Evolutionary conservation across 2,113 vertebrate genomes (phyloP).

Genomic region (Ictidomys tridecemlineatus): DNA sequence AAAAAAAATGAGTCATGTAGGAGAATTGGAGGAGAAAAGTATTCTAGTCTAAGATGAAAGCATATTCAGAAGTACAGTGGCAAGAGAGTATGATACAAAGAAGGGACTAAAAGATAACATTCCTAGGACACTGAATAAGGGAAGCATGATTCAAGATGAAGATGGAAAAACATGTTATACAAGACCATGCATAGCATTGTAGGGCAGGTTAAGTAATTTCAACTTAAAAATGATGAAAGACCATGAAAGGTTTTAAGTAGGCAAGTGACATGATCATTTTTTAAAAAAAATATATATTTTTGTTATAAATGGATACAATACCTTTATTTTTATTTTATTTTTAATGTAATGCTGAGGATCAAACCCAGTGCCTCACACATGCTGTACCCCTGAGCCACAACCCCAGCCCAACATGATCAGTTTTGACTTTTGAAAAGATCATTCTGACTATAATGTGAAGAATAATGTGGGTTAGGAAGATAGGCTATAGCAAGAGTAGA

Average conservation of each 20-base stretch:
- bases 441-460: background rate
- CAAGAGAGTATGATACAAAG: background rate
- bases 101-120: background rate
- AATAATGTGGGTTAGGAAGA: background rate
- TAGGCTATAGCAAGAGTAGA: background rate
- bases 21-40: background rate
- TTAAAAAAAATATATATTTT: too few relatives aligned
- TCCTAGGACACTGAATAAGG: background rate
- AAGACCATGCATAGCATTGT: background rate
- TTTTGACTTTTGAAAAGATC: slow-evolving; percentile 29
- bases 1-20: background rate
- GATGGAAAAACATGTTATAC: background rate
- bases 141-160: background rate
- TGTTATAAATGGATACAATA: too few relatives aligned
- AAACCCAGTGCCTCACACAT: too few relatives aligned
- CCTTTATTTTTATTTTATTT: too few relatives aligned
- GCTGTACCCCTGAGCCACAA: too few relatives aligned
- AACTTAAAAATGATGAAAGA: background rate
- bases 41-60: background rate
- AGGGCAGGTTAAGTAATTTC: background rate
- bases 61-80: background rate
- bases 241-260: background rate
- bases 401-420: background rate
- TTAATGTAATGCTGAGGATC: too few relatives aligned
- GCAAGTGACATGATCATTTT: background rate